These are phyloP conservation scores for Ictalurus punctatus DNA, from an alignment of 2,113 vertebrate genomes.

Conservation along the genomic window DNA sequence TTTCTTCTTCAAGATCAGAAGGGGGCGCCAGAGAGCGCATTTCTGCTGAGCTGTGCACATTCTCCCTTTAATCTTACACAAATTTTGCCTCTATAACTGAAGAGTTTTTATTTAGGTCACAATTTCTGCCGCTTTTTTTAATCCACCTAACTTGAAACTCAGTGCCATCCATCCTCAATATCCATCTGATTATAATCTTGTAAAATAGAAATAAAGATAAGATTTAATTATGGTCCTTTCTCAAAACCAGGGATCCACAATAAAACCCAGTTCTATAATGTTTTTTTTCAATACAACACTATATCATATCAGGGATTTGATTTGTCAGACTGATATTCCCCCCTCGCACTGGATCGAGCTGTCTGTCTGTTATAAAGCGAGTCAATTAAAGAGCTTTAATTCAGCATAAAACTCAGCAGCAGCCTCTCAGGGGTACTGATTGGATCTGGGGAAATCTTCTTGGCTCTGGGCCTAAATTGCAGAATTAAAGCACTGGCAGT, in stretches of 20 bases:
- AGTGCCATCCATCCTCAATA: background rate
- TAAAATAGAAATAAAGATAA: background rate
- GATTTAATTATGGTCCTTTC: background rate
- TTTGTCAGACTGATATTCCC: background rate
- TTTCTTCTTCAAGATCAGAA: conserved; percentile 15
- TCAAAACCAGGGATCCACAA: background rate
- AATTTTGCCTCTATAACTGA: background rate
- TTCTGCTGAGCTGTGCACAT: background rate
- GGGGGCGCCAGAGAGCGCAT: conserved; percentile 38
- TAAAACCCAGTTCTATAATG: background rate
- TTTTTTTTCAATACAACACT: background rate
- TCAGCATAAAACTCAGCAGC: background rate
- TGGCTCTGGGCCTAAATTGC: background rate
- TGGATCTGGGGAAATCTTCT: background rate
- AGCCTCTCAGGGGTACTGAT: background rate
- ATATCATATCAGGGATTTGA: background rate
- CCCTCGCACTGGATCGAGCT: background rate
- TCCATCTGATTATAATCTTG: background rate
- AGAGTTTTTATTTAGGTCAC: background rate
- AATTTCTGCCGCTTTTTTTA: background rate
- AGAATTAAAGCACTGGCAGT: background rate
- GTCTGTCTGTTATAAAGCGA: background rate
- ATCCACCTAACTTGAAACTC: background rate
- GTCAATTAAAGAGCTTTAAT: background rate
- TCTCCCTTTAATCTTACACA: background rate